Evolutionary conservation across 1,140 invertebrate genomes (phyloP).

Genomic region (Drosophila paulistorum): DNA sequence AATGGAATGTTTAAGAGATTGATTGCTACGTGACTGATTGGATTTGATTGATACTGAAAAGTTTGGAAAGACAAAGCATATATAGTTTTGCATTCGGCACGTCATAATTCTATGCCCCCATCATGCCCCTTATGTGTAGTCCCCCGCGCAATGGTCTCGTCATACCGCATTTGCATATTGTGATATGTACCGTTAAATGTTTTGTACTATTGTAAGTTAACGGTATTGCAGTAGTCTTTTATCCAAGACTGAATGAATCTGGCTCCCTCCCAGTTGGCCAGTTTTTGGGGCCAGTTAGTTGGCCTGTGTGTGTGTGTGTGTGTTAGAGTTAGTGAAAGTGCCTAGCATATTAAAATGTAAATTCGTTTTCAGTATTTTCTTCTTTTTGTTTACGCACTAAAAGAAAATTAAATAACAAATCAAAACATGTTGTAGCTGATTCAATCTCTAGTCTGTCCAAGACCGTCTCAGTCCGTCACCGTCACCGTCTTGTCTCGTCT

Average conservation of each 20-base stretch:
- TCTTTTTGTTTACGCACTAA: constrained; percentile 42
- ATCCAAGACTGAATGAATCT: not conserved
- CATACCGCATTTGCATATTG: constrained; percentile 24
- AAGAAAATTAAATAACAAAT: constrained; percentile 58
- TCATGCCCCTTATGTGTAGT: not conserved
- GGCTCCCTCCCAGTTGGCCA: not conserved
- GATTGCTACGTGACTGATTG: constrained; percentile 64
- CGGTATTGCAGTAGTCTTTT: constrained; percentile 24
- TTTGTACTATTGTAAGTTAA: constrained; percentile 45
- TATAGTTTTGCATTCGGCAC: constrained; percentile 41
- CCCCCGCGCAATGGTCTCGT: not conserved
- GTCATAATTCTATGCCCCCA: constrained; percentile 47
- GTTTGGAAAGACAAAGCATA: constrained; percentile 1
- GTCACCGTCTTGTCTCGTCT: no score
- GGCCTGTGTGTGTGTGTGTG: not conserved
- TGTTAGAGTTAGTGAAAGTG: constrained; percentile 62
- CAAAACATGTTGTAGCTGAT: constrained; percentile 32
- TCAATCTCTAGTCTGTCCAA: constrained; percentile 13
- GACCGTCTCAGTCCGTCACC: no score
- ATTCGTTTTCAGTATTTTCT: constrained; percentile 46
- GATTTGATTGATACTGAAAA: constrained; percentile 54
- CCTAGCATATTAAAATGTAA: constrained; percentile 65
- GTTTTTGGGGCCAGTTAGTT: constrained; percentile 3
- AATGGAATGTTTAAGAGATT: constrained; percentile 50
- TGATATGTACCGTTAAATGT: constrained; percentile 33